Evolutionary conservation across 2,113 vertebrate genomes (phyloP).

Genomic region (Ictalurus punctatus): DNA sequence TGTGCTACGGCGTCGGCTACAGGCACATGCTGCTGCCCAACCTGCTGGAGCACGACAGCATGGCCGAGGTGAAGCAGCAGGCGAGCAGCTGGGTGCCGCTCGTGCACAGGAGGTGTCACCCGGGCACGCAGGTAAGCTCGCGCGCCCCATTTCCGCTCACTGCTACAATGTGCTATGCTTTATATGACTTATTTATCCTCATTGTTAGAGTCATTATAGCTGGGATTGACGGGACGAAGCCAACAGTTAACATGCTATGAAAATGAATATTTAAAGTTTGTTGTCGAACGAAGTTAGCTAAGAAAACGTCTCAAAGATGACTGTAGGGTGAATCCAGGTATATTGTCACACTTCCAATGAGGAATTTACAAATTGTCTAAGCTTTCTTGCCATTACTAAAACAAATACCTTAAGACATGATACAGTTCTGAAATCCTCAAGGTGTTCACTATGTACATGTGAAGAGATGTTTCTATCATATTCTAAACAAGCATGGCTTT

Average conservation of each 20-base stretch:
- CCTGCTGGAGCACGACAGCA: slow-evolving; percentile 93
- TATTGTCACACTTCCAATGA: background rate
- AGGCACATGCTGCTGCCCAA: slow-evolving; percentile 91
- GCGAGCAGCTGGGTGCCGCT: slow-evolving; percentile 97
- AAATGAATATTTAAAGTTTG: background rate
- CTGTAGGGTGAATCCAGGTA: background rate
- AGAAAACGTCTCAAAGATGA: background rate
- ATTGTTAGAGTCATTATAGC: too few species aligned
- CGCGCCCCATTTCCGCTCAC: background rate
- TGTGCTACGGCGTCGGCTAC: slow-evolving; percentile 93
- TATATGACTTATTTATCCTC: background rate
- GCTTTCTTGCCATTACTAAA: background rate
- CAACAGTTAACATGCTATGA: background rate
- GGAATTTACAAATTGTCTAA: background rate
- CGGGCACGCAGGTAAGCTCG: slow-evolving; percentile 79
- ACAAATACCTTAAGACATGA: background rate
- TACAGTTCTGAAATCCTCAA: background rate
- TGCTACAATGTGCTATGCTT: too few species aligned
- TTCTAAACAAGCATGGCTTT: background rate
- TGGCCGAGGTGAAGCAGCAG: slow-evolving; percentile 96
- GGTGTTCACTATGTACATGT: background rate
- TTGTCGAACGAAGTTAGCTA: background rate
- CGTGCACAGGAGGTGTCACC: slow-evolving; percentile 94
- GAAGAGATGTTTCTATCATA: background rate
- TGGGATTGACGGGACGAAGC: background rate